These are phyloP conservation scores for Eristalis pertinax DNA, from an alignment of 2,888 invertebrate genomes.

Conservation along the genomic window DNA sequence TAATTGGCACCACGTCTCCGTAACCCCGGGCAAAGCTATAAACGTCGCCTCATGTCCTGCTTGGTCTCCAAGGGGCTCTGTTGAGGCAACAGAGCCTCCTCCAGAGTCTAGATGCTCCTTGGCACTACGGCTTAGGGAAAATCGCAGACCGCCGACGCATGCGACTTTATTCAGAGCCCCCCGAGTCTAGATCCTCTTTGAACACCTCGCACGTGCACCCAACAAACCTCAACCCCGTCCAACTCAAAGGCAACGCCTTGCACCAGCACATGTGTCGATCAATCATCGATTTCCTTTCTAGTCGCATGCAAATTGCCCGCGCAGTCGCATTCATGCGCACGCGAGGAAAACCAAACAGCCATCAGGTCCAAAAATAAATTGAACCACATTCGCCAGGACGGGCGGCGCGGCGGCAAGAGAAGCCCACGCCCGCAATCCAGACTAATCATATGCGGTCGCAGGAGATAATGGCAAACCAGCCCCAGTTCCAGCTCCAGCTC, in stretches of 20 bases:
- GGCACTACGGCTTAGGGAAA: too few species aligned
- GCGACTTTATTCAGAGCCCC: too few species aligned
- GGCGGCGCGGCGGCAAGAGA: slow-evolving; percentile 3
- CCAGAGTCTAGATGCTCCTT: too few species aligned
- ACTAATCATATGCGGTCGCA: slow-evolving; percentile 65
- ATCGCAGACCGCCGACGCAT: too few species aligned
- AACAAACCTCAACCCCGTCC: too few species aligned
- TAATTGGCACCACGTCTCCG: too few species aligned
- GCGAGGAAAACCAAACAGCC: background rate
- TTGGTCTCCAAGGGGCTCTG: too few species aligned
- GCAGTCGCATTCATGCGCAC: background rate
- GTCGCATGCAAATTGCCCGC: slow-evolving; percentile 42
- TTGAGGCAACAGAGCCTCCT: too few species aligned
- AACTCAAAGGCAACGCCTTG: background rate
- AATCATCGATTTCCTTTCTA: slow-evolving; percentile 53
- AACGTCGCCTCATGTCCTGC: too few species aligned
- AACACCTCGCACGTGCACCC: too few species aligned
- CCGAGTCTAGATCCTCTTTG: too few species aligned
- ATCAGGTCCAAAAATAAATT: slow-evolving; percentile 11
- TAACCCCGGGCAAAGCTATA: too few species aligned
- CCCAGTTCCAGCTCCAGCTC: background rate
- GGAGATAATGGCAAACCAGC: slow-evolving; percentile 58
- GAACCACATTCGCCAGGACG: slow-evolving; percentile 46
- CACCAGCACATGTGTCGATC: slow-evolving; percentile 28
- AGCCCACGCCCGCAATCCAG: slow-evolving; percentile 49